phyloP scores from a whole-genome alignment of 2,797 vertebrate species.

The Galaxias olidus region DNA sequence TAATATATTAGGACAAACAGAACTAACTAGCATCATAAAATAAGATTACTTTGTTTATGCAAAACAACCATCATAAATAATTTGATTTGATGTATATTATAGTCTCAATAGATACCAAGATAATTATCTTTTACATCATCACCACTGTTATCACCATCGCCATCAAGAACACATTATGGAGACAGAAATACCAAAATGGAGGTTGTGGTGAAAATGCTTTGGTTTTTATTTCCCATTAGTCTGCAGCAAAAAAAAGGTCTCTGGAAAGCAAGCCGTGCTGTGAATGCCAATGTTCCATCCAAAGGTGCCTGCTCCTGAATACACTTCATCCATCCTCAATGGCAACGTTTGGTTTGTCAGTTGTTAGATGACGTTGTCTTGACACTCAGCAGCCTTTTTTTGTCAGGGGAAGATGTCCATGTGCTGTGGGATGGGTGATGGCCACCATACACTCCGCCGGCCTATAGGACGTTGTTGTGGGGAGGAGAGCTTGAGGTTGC shows the following conservation, averaged over 20 bases:
- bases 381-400: slow-evolving; percentile 25
- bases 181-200: no score
- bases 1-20: no score
- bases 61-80: no score
- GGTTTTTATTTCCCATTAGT: neutral
- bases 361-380: slow-evolving; percentile 40
- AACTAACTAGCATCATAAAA: no score
- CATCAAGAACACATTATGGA: no score
- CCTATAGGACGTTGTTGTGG: slow-evolving; percentile 39
- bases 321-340: slow-evolving; percentile 29
- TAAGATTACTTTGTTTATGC: no score
- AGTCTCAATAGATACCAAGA: no score
- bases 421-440: no score
- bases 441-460: no score
- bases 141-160: no score
- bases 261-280: slow-evolving; percentile 12
- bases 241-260: neutral
- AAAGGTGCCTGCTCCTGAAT: slow-evolving; percentile 21
- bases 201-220: neutral
- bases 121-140: no score
- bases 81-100: no score
- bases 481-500: slow-evolving; percentile 35
- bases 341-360: slow-evolving; percentile 14
- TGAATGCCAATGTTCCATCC: slow-evolving; percentile 41
- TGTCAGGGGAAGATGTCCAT: neutral